These are phyloP conservation scores for Drosophila bocki DNA, from an alignment of 1,140 invertebrate genomes.

Conservation along the genomic window DNA sequence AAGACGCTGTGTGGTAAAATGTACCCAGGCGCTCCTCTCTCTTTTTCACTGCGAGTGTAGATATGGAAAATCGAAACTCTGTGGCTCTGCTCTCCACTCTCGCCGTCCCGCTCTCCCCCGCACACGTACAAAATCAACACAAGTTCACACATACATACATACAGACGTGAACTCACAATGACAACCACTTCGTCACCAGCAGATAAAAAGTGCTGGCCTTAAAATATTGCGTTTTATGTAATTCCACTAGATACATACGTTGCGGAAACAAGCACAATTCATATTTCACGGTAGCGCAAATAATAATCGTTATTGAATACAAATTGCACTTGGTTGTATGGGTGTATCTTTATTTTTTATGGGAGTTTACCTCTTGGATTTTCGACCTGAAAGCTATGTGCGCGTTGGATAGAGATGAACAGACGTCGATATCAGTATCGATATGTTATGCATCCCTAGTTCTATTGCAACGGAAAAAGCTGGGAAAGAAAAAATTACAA, in stretches of 20 bases:
- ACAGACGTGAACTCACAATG: conserved; percentile 69
- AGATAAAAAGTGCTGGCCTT: conserved; percentile 74
- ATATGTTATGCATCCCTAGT: background rate
- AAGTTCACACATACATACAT: conserved; percentile 62
- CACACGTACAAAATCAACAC: conserved; percentile 71
- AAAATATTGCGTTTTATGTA: conserved; percentile 75
- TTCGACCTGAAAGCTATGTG: conserved; percentile 32
- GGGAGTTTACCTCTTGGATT: conserved; percentile 56
- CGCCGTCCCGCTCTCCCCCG: conserved; percentile 34
- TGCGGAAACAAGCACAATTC: conserved; percentile 59
- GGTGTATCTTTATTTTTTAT: conserved; percentile 54
- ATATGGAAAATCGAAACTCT: conserved; percentile 81
- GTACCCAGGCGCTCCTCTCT: conserved; percentile 52
- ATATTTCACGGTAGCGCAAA: conserved; percentile 43
- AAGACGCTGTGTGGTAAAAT: conserved; percentile 74
- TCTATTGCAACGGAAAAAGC: too few species aligned
- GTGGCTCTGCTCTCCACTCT: conserved; percentile 52
- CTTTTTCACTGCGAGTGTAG: conserved; percentile 56
- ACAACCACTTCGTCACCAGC: conserved; percentile 80
- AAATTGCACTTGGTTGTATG: conserved; percentile 55
- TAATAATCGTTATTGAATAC: conserved; percentile 40
- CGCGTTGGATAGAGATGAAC: background rate
- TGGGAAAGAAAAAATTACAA: too few species aligned
- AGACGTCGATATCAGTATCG: background rate
- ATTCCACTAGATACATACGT: conserved; percentile 67